Evolutionary conservation across 1,140 invertebrate species (phyloP).

Genomic region (Lordiphosa stackelbergi): DNA sequence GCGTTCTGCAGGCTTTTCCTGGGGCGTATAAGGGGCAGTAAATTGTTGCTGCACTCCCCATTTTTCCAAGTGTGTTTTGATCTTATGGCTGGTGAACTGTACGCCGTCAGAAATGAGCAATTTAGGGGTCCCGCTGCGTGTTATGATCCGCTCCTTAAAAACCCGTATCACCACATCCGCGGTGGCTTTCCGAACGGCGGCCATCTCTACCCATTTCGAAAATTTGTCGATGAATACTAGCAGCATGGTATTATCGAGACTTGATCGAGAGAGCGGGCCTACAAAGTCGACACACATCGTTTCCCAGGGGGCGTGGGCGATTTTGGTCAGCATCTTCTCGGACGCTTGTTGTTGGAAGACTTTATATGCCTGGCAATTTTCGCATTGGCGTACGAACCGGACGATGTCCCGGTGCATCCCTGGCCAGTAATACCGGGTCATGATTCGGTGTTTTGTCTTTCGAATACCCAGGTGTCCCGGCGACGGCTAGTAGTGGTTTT

Average conservation of each 20-base stretch:
- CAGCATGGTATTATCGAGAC: not conserved
- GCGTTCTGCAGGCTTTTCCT: not conserved
- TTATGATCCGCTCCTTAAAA: not conserved
- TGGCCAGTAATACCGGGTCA: not conserved
- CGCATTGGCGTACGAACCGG: not conserved
- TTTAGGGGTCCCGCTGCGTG: not conserved
- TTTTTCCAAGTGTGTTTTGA: no score
- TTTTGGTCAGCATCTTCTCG: not conserved
- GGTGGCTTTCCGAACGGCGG: no score
- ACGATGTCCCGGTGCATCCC: not conserved
- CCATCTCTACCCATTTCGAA: not conserved
- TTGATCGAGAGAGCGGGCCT: not conserved
- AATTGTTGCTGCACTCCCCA: no score
- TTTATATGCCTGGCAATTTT: not conserved
- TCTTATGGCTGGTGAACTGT: no score
- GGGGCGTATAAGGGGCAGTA: not conserved
- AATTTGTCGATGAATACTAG: conserved; percentile 1
- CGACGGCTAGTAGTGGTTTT: no score
- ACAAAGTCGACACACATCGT: not conserved
- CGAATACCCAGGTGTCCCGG: no score
- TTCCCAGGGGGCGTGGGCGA: not conserved
- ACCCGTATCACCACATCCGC: no score
- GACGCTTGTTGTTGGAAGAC: not conserved
- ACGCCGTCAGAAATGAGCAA: not conserved
- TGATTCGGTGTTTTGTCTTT: no score